Evolutionary conservation across 2,113 vertebrate species (phyloP).

Genomic region (Coreoperca whiteheadi): DNA sequence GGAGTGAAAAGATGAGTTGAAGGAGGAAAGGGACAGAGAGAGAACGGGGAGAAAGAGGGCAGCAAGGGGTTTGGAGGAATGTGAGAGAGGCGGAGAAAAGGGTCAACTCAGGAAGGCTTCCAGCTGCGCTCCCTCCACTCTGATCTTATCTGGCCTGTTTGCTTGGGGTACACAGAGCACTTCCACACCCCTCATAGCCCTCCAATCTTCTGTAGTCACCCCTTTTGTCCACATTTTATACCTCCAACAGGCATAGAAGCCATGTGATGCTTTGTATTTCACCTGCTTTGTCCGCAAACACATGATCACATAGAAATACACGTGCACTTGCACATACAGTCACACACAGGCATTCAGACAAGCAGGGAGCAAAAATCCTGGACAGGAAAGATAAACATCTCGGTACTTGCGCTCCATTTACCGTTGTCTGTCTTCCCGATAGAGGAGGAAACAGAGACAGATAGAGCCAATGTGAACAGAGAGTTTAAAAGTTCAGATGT

Average conservation of each 20-base stretch:
- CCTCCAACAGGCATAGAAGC: conserved; percentile 8
- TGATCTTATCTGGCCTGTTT: conserved; percentile 79
- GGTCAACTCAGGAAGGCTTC: conserved; percentile 72
- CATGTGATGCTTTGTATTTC: not conserved
- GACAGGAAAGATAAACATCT: conserved; percentile 58
- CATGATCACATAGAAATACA: not conserved
- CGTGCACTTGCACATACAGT: not conserved
- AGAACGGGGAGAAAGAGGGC: conserved; percentile 34
- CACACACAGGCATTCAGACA: conserved; percentile 3
- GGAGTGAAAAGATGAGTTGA: conserved; percentile 24
- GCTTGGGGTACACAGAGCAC: conserved; percentile 46
- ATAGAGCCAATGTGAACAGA: conserved; percentile 18
- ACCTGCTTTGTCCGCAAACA: conserved; percentile 3
- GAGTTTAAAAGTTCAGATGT: conserved; percentile 43
- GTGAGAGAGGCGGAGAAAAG: conserved; percentile 60
- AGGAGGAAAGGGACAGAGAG: conserved; percentile 32
- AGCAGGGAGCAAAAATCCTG: conserved; percentile 10
- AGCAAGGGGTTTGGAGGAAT: conserved; percentile 66
- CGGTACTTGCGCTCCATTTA: conserved; percentile 51
- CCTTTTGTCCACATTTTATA: conserved; percentile 2
- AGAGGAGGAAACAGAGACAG: conserved; percentile 27
- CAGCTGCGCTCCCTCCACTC: conserved; percentile 75
- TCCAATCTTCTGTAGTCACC: conserved; percentile 24
- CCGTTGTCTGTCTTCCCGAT: conserved; percentile 37
- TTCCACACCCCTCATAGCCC: conserved; percentile 28